Evolutionary conservation across 2,797 vertebrate genomes (phyloP).

Genomic region (Petrocephalus sullivani): DNA sequence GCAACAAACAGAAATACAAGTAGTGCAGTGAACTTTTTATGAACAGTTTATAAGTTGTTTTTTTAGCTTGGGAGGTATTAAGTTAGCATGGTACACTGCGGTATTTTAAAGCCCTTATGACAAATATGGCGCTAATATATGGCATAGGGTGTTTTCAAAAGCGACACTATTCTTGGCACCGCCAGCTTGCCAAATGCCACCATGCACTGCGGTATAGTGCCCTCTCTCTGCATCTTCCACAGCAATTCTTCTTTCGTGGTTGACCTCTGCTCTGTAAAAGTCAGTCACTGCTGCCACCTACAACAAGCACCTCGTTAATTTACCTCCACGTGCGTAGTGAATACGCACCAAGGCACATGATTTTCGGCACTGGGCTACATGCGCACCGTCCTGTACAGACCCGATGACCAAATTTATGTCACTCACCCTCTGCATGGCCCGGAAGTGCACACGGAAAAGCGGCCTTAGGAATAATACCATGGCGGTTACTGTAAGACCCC

Average conservation of each 20-base stretch:
- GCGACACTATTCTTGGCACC: too few relatives aligned
- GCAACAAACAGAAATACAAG: not conserved
- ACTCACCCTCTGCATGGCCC: not conserved
- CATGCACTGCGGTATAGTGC: not conserved
- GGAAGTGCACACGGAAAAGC: not conserved
- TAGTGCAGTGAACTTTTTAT: not conserved
- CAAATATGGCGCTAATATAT: not conserved
- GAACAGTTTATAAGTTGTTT: not conserved
- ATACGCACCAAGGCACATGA: not conserved
- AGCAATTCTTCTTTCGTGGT: not conserved
- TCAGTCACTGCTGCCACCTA: not conserved
- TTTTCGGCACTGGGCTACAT: not conserved
- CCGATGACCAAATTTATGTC: not conserved
- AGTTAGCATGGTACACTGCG: not conserved
- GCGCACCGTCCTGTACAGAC: not conserved
- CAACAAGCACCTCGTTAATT: not conserved
- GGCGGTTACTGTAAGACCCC: not conserved
- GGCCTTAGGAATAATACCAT: not conserved
- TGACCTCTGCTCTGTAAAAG: not conserved
- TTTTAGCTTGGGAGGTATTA: not conserved
- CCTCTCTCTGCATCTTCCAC: not conserved
- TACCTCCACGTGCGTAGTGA: not conserved
- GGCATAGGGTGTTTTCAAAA: too few relatives aligned
- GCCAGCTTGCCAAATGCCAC: not conserved
- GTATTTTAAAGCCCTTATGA: not conserved